Percentiles rank a stretch among this genome's conserved stretches.
Evolutionary conservation across 1,140 invertebrate species (phyloP).

Genomic region (Rhyzopertha dominica): DNA sequence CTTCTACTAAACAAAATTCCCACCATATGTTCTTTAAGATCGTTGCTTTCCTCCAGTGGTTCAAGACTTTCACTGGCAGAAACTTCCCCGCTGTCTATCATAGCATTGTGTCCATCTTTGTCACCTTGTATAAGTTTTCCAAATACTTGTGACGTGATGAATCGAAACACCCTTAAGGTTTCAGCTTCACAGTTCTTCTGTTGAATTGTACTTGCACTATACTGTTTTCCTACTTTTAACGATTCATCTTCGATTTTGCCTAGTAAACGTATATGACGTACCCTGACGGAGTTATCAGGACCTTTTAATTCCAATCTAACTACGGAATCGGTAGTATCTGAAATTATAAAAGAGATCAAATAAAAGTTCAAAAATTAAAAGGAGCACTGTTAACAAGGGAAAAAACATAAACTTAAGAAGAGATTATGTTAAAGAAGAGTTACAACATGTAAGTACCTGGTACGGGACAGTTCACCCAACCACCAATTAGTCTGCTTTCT

Average conservation of each 20-base stretch:
- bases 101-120: constrained; percentile 37
- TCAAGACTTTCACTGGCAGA: constrained; percentile 47
- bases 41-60: constrained; percentile 67
- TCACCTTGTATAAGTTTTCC: constrained; percentile 76
- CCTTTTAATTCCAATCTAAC: constrained; percentile 84
- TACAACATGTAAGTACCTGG: constrained; percentile 52
- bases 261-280: constrained; percentile 73
- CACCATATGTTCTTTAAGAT: constrained; percentile 93
- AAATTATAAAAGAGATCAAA: constrained; percentile 19
- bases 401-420: too few relatives aligned
- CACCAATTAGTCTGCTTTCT: constrained; percentile 66
- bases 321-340: constrained; percentile 51
- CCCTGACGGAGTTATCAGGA: constrained; percentile 80
- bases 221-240: constrained; percentile 50
- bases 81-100: constrained; percentile 44
- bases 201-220: constrained; percentile 57
- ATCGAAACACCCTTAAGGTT: constrained; percentile 88
- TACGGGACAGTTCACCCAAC: constrained; percentile 83
- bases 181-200: constrained; percentile 87
- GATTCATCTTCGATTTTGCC: constrained; percentile 55
- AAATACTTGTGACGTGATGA: constrained; percentile 91
- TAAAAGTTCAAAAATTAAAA: too few relatives aligned
- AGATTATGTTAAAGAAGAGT: background rate
- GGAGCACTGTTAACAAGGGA: too few relatives aligned
- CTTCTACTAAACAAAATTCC: constrained; percentile 93